Evolutionary conservation across 2,888 invertebrate genomes (phyloP), one percentile per base, ranked within the genome.

Genomic region (Chaitophorus viminalis): DNA sequence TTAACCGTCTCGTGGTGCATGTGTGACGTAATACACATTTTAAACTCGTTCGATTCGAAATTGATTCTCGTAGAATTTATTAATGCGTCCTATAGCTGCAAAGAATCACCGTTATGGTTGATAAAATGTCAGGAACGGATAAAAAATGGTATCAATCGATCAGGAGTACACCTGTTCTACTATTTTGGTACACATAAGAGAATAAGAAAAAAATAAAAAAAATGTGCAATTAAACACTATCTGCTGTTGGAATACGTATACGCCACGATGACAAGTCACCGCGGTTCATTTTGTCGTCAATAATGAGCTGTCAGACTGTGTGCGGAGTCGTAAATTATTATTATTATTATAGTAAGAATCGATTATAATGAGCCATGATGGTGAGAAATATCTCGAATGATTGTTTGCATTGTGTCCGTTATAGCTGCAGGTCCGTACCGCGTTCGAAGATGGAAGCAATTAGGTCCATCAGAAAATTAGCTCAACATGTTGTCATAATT

Each of bases 261-360:
- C 39, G 75, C 6, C 52, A 14, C 46, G 18, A 29, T 18, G 75
- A 31, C 52, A 52, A 54, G 76, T 29, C 31, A 5, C 60, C 21
- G 52, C 52, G 29, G 1, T 29, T 76, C 31, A 29, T 76, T 76
- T 76, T 29, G 52, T 52, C n/a, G 14, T 75, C 75, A n/a, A n/a
- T 75, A 77, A 77, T 54, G 77, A 54, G 54, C 77, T 54, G 77
- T 77, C 52, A 77, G 11, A 54, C 54, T 9, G 39, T n/a, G 52
- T 29, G 29, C 29, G 68, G 54, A 11, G 77, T 54, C 18, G 54
- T 77, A 77, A 18, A 54, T 25, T 60, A 60, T 60, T 60, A 21
- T 21, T 14, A 14, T 46, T 46, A 46, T 46, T 46, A 8, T 14
- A 5, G 46, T 29, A 29, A 72, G 21, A 72, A 72, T 72, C 72